Percentiles rank a stretch among this genome's conserved stretches.
These are phyloP conservation scores for Schizopygopsis malacanthus DNA, from an alignment of 2,797 vertebrate species.

Conservation along the genomic window DNA sequence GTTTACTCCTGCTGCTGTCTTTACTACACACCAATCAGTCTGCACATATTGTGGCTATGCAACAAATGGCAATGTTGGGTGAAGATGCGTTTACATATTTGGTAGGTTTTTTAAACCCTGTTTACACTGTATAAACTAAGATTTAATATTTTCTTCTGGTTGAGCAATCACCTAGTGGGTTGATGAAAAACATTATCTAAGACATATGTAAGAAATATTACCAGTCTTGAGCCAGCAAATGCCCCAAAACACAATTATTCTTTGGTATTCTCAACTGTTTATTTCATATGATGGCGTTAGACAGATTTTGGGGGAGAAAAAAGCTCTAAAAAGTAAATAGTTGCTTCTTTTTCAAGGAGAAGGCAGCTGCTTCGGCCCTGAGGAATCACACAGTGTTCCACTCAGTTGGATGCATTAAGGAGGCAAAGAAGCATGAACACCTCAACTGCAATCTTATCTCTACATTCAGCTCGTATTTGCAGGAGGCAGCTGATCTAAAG, in stretches of 20 bases:
- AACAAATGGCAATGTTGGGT: rapidly evolving
- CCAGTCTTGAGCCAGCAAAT: background rate
- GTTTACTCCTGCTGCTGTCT: slow-evolving; percentile 33
- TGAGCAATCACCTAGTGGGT: background rate
- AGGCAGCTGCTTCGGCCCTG: background rate
- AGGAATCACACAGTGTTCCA: rapidly evolving
- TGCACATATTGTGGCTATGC: background rate
- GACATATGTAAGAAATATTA: background rate
- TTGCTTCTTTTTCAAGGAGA: slow-evolving; percentile 6
- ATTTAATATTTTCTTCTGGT: too few species aligned
- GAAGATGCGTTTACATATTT: background rate
- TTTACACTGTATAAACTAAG: background rate
- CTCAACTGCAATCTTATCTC: background rate
- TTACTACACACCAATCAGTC: background rate
- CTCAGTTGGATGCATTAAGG: slow-evolving; percentile 17
- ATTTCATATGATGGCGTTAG: background rate
- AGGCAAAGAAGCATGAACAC: background rate
- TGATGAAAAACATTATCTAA: background rate
- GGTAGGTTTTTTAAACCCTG: slow-evolving; percentile 11
- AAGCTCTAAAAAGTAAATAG: background rate
- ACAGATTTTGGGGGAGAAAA: background rate
- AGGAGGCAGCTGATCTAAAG: rapidly evolving
- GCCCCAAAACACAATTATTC: background rate
- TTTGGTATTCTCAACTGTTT: background rate
- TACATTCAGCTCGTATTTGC: slow-evolving; percentile 36